phyloP scores from a whole-genome alignment of 2,888 invertebrate genomes.

The Nasonovia ribisnigri region DNA sequence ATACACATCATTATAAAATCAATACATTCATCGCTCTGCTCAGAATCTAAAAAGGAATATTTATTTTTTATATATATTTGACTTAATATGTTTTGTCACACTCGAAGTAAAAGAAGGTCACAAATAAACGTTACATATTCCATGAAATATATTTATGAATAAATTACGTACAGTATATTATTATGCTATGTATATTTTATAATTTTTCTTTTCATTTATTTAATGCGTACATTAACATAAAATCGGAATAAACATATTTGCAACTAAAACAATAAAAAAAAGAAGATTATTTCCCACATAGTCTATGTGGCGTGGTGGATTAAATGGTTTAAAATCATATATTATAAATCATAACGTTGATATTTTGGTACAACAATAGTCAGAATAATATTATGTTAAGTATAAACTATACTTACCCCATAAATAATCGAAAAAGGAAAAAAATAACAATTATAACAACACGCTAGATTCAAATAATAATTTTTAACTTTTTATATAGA shows the following conservation, averaged over 20 bases:
- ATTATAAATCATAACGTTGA: neutral
- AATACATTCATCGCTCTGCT: too few species aligned
- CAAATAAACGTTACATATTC: neutral
- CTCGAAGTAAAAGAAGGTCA: neutral
- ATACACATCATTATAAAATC: too few species aligned
- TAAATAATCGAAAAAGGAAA: neutral
- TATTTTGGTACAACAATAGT: neutral
- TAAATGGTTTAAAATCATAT: neutral
- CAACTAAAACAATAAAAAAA: neutral
- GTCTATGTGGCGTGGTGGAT: neutral
- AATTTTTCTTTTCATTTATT: neutral
- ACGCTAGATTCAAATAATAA: too few species aligned
- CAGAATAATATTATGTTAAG: neutral
- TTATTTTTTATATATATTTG: neutral
- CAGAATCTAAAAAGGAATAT: too few species aligned
- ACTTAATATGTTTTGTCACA: neutral
- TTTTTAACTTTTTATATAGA: too few species aligned
- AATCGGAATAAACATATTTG: conserved; percentile 23
- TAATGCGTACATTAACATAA: neutral
- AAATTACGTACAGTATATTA: neutral
- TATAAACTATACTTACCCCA: neutral
- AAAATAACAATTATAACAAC: neutral
- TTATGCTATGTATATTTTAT: neutral
- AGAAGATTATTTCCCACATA: neutral
- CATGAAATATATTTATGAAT: neutral